Evolutionary conservation across 1,140 invertebrate species (phyloP).

Genomic region (Procambarus clarkii): DNA sequence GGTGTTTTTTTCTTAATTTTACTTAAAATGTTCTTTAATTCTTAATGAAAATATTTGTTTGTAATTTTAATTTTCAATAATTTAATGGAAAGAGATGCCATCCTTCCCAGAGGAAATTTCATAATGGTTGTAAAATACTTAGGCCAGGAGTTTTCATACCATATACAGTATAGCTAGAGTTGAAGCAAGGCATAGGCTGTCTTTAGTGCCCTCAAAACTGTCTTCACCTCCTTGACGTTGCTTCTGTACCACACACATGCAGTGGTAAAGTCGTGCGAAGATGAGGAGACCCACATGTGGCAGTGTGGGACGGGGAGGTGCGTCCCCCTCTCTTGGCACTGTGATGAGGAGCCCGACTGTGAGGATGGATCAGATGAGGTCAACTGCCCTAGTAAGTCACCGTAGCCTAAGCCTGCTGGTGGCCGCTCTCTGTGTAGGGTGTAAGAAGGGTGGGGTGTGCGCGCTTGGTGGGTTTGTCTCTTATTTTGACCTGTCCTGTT

Average conservation of each 20-base stretch:
- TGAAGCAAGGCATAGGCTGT: no score
- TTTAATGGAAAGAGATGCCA: no score
- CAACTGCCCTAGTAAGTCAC: slow-evolving; percentile 45
- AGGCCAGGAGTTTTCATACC: no score
- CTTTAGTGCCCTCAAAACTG: no score
- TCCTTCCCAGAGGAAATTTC: no score
- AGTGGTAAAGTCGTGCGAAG: neutral
- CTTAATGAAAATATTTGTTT: no score
- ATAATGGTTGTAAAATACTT: no score
- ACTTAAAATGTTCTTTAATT: no score
- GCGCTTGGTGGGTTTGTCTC: neutral
- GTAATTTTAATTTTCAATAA: no score
- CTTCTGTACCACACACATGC: slow-evolving; percentile 5
- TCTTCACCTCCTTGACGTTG: neutral
- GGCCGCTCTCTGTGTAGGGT: neutral
- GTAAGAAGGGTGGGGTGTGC: neutral
- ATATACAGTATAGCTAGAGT: no score
- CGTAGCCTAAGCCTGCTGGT: neutral
- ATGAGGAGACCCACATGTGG: slow-evolving; percentile 72
- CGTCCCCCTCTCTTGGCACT: slow-evolving; percentile 79
- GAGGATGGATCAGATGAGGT: slow-evolving; percentile 85
- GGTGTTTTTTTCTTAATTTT: no score
- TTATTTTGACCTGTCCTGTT: neutral
- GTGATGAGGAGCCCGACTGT: slow-evolving; percentile 85
- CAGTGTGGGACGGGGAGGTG: slow-evolving; percentile 78